Evolutionary conservation across 2,113 vertebrate genomes (phyloP), one percentile per base, ranked within the genome.

Genomic region (Corynorhinus townsendii): DNA sequence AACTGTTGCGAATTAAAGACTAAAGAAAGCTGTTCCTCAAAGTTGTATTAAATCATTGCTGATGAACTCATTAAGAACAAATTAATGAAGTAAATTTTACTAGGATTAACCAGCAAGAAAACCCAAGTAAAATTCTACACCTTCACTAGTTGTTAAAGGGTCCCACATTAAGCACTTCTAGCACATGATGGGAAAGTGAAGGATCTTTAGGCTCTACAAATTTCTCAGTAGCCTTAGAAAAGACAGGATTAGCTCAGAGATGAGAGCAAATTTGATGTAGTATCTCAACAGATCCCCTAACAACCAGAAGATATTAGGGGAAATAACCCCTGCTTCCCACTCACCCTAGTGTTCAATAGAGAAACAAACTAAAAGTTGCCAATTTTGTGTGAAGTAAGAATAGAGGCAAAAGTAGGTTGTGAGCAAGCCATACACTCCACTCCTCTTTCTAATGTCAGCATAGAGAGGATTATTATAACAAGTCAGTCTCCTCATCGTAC

Each of bases 1-100:
- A 98, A 98, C 98, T 98, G 98, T 98, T 98, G 96, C 97, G 98
- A 98, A 98, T 98, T 98, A 98, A 98, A 98, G 98, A 98, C 98
- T 98, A 98, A 98, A 98, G 98, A 98, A 98, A 98, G 98, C 98
- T 98, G 98, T 98, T 98, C 98, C 98, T 98, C 97, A 98, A 98
- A 98, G 98, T 98, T 98, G 96, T 98, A 97, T 92, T 97, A 98
- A 98, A 98, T 97, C 97, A 98, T 95, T 98, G 97, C 97, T 97
- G 98, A 91, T 98, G 97, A 95, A 98, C 98, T 98, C 33, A 66
- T 97, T 98, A 98, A 97, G 96, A 97, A 93, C 91, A 96, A 95
- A 97, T 97, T 94, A 96, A 93, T 43, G 52, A 97, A 97, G 92
- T 96, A 91, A 90, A 96, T 66, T 82, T 75, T 84, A 89, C 69